Conservation (phyloP, 2,113 vertebrate genomes). For the Calonectris borealis region DNA sequence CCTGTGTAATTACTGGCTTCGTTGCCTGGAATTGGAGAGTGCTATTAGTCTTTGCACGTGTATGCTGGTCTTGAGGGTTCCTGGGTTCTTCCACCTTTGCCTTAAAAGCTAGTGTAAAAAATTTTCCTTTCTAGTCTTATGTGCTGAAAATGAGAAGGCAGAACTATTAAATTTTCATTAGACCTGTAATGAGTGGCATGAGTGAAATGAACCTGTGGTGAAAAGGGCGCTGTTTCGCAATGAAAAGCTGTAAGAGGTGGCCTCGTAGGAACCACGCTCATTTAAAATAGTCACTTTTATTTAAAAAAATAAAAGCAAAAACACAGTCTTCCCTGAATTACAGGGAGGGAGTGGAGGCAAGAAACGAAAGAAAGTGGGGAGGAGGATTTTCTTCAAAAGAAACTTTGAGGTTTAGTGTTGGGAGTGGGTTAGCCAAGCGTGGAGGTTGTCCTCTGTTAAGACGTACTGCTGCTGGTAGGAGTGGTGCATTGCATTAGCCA, state of each 20-base stretch:
- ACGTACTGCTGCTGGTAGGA: neutral
- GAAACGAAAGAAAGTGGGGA: neutral
- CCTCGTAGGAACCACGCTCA: neutral
- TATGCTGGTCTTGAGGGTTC: neutral
- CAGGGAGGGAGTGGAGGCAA: neutral
- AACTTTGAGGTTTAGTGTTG: neutral
- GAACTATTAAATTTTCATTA: conserved; percentile 27
- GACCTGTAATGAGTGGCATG: neutral
- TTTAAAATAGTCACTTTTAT: neutral
- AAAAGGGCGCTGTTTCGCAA: neutral
- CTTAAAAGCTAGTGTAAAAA: neutral
- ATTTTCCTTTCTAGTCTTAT: neutral
- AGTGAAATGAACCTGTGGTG: neutral
- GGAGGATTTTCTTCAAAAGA: conserved; percentile 33
- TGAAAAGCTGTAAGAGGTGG: neutral
- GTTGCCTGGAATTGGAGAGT: neutral
- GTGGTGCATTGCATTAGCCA: conserved; percentile 4
- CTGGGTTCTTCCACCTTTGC: neutral
- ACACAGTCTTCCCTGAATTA: neutral
- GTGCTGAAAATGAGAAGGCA: neutral
- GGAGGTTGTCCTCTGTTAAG: neutral
- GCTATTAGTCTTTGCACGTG: accelerated
- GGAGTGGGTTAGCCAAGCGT: neutral
- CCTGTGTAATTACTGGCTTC: neutral
- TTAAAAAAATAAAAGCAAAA: neutral